Evolutionary conservation across 2,113 vertebrate genomes (phyloP).

Genomic region (Syngnathus typhle): DNA sequence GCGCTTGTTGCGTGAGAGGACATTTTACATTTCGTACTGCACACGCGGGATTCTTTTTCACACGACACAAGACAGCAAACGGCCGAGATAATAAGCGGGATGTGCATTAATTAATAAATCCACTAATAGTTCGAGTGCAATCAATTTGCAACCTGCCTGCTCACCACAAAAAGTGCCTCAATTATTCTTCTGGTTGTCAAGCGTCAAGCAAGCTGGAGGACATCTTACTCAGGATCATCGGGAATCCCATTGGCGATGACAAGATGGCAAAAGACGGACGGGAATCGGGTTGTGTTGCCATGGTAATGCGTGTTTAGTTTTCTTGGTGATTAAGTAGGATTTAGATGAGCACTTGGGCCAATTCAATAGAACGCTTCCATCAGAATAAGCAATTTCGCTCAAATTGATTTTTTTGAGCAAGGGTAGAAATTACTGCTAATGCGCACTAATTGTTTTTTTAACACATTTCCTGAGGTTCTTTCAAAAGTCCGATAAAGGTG

Average conservation of each 20-base stretch:
- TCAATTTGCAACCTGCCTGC: conserved; percentile 3
- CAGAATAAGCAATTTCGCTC: neutral
- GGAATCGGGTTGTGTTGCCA: neutral
- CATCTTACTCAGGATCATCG: neutral
- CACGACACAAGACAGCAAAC: conserved; percentile 23
- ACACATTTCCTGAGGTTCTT: too few species aligned
- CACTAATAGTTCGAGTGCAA: conserved; percentile 14
- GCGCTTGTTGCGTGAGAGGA: conserved; percentile 7
- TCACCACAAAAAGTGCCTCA: neutral
- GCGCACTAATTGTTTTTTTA: too few species aligned
- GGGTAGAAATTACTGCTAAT: neutral
- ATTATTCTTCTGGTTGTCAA: conserved; percentile 3
- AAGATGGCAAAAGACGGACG: neutral
- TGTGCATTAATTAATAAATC: conserved; percentile 44
- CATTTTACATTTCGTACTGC: conserved; percentile 10
- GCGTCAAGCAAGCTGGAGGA: neutral
- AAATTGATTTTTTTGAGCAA: neutral
- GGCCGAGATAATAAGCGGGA: conserved; percentile 9
- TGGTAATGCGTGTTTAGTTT: neutral
- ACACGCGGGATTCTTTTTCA: neutral
- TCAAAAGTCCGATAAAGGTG: too few species aligned
- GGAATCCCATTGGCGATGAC: neutral
- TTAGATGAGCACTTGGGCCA: neutral
- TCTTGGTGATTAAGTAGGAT: neutral
- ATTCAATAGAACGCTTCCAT: neutral